A percentile compares a stretch with the other conserved stretches of the same genome.
Evolutionary conservation across 1,140 invertebrate species (phyloP).

Genomic region (Heliconius hewitsoni): DNA sequence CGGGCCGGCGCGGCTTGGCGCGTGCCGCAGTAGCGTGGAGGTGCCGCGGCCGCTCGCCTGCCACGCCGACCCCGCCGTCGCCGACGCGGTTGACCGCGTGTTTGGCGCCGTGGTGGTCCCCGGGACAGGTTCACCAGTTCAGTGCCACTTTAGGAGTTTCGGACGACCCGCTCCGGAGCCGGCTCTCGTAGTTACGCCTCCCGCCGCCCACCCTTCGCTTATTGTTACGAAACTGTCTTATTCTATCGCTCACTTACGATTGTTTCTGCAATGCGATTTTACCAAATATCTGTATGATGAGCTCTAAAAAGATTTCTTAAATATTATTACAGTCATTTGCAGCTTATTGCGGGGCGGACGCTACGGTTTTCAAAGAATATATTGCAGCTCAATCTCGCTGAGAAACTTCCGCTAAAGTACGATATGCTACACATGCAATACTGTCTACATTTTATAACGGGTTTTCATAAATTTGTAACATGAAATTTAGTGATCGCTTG

Average conservation of each 20-base stretch:
- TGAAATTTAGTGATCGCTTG: too few relatives aligned
- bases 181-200: conserved; percentile 50
- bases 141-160: conserved; percentile 57
- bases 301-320: conserved; percentile 12
- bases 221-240: conserved; percentile 52
- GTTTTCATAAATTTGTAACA: conserved; percentile 56
- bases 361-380: conserved; percentile 15
- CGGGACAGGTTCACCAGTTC: conserved; percentile 49
- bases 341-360: neutral
- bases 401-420: conserved; percentile 36
- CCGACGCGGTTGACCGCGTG: conserved; percentile 49
- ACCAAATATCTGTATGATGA: conserved; percentile 21
- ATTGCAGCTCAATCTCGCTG: conserved; percentile 4
- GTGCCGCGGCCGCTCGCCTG: conserved; percentile 64
- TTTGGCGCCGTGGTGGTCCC: conserved; percentile 41
- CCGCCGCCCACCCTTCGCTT: conserved; percentile 38
- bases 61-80: conserved; percentile 48
- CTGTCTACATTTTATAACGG: conserved; percentile 53
- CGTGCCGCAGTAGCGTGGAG: conserved; percentile 76
- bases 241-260: conserved; percentile 43
- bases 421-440: conserved; percentile 33
- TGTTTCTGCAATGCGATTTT: conserved; percentile 48
- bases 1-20: conserved; percentile 48
- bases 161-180: conserved; percentile 15
- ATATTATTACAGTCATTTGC: neutral